Evolutionary conservation across 2,888 invertebrate genomes (phyloP).

Genomic region (Pristionchus arcanus): DNA sequence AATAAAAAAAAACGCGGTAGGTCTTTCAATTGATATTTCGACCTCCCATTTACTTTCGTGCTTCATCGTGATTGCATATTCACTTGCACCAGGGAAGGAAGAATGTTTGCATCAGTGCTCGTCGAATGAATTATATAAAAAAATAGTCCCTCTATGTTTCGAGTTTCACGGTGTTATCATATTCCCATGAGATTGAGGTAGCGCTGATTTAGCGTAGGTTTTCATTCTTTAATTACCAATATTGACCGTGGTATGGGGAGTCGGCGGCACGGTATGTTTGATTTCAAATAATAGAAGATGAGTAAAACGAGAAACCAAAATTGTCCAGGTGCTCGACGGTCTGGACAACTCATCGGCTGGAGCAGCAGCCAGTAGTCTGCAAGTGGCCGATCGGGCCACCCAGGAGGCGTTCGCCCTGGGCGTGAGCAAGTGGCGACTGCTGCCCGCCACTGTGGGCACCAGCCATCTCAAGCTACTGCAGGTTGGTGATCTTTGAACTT

Average conservation of each 20-base stretch:
- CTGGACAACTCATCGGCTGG: not conserved
- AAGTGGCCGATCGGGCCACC: not conserved
- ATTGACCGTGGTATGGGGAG: too few species aligned
- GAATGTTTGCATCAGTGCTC: too few species aligned
- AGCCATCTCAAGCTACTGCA: slow-evolving; percentile 44
- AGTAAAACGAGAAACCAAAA: too few species aligned
- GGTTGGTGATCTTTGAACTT: not conserved
- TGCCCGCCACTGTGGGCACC: not conserved
- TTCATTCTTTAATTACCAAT: too few species aligned
- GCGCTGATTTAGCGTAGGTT: not conserved
- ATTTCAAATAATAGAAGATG: not conserved
- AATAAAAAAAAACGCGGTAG: too few species aligned
- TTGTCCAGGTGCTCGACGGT: slow-evolving; percentile 19
- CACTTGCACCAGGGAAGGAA: too few species aligned
- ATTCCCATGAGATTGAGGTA: not conserved
- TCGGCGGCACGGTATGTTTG: too few species aligned
- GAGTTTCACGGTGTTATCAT: not conserved
- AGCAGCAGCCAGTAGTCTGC: not conserved
- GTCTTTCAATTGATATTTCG: too few species aligned
- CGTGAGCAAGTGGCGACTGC: not conserved
- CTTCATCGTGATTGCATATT: too few species aligned
- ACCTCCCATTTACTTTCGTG: too few species aligned
- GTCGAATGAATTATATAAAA: too few species aligned
- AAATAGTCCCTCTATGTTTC: too few species aligned
- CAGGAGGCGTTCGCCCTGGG: not conserved